These are phyloP conservation scores for Oxycera nigricornis DNA, from an alignment of 2,888 invertebrate genomes.

Conservation along the genomic window DNA sequence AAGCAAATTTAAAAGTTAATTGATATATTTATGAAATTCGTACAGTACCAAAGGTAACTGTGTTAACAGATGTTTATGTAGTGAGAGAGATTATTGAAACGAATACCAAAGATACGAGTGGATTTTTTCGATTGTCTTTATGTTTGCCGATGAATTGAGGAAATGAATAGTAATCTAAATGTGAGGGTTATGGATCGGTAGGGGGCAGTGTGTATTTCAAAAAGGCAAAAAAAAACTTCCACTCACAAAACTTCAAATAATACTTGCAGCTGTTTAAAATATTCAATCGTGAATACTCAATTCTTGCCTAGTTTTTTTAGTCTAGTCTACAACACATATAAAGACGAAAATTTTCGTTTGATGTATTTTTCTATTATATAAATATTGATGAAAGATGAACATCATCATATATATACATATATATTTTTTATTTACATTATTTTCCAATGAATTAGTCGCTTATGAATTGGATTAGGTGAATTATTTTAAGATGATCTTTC, in stretches of 20 bases:
- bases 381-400: not conserved
- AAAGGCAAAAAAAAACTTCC: too few relatives aligned
- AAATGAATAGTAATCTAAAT: not conserved
- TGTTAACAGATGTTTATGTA: not conserved
- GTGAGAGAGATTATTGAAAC: conserved; percentile 12
- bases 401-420: not conserved
- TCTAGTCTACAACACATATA: too few relatives aligned
- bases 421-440: not conserved
- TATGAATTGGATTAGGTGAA: not conserved
- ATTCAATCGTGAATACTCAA: conserved; percentile 17
- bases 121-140: not conserved
- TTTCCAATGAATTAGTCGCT: conserved; percentile 9
- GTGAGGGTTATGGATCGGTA: too few relatives aligned
- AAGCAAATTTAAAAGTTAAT: not conserved
- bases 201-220: too few relatives aligned
- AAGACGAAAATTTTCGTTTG: conserved; percentile 8
- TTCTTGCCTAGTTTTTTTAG: conserved; percentile 35
- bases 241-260: not conserved
- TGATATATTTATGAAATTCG: not conserved
- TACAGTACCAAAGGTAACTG: conserved; percentile 20
- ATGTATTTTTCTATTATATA: not conserved
- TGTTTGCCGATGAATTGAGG: not conserved
- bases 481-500: not conserved
- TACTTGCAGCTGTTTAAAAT: conserved; percentile 7
- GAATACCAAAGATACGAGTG: conserved; percentile 9